Base-by-base conservation (phyloP, 2,113 vertebrate species). In the Struthio camelus region DNA sequence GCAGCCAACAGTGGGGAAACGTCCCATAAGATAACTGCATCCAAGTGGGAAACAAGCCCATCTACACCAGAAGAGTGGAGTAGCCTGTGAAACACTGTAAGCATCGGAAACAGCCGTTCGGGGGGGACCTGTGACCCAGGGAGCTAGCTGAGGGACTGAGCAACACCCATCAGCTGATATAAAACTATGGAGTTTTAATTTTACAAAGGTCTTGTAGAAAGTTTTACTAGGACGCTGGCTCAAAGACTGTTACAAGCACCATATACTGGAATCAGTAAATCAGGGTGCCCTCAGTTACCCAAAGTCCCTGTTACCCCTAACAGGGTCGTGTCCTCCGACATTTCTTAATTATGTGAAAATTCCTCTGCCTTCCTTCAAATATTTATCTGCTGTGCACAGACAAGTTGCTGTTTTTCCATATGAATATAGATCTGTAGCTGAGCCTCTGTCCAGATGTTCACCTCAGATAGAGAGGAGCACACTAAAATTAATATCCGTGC, bases 261-360 rank as follows among this genome's bases (percentile, higher is more conserved):
- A 19, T 36, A 90, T 87, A 84, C 84, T 76, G 46, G 56, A 50
- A 48, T 59, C 24, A 34, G 76, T 69, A 23, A 30, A 88, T 93
- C 91, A 64, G 17, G 4, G 32, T 85, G 85, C 46, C 75, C 54
- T 82, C 62, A 0, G 0, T 77, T 94, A 78, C 48, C 76, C 94
- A 59, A 42, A 89, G 38, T 53, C 42, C 40, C 56, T 88, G 48
- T 59, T 94, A 54, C 51, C 83, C 56, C 2, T 80, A 88, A 48
- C 54, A 76, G 59, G 67, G 89, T 93, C 72, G 1, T 50, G 73
- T 87, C 77, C 85, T 95, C 87, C 78, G 89, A 61, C 46, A 16
- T 56, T 62, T 86, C 87, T 88, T 96, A 93, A 94, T 94, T 90
- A 83, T 67, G 46, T 85, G 61, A 76, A 90, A 96, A 81, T 67